Conservation (phyloP, 2,113 vertebrate genomes). For the Zosterops pallidus region DNA sequence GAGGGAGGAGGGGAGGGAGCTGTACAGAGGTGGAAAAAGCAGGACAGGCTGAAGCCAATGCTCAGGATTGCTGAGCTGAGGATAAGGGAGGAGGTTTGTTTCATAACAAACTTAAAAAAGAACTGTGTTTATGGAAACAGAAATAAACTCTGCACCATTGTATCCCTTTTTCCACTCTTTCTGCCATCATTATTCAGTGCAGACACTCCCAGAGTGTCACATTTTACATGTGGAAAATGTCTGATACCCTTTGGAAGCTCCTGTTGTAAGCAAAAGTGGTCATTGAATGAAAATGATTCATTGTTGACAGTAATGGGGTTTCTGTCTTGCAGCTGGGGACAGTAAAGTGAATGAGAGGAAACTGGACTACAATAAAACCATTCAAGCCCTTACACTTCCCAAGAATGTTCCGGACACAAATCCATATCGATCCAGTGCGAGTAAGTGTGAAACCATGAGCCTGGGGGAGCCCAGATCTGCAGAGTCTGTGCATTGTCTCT, state of each 20-base stretch:
- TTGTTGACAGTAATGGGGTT: background rate
- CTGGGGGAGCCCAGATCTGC: background rate
- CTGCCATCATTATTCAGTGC: background rate
- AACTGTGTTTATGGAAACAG: background rate
- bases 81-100: background rate
- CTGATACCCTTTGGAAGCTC: background rate
- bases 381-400: conserved; percentile 90
- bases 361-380: conserved; percentile 91
- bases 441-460: conserved; percentile 72
- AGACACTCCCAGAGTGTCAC: background rate
- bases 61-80: background rate
- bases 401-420: conserved; percentile 91
- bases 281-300: background rate
- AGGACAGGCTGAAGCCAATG: background rate
- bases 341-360: conserved; percentile 92
- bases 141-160: background rate
- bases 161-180: background rate
- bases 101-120: background rate
- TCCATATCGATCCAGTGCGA: conserved; percentile 86
- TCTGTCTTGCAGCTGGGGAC: conserved; percentile 85
- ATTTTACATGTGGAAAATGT: background rate
- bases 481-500: background rate
- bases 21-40: background rate
- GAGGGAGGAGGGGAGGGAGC: background rate
- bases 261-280: background rate